Percentiles rank a stretch among this genome's conserved stretches.
Evolutionary conservation across 2,888 invertebrate genomes (phyloP).

Genomic region (Amaurobius ferox): DNA sequence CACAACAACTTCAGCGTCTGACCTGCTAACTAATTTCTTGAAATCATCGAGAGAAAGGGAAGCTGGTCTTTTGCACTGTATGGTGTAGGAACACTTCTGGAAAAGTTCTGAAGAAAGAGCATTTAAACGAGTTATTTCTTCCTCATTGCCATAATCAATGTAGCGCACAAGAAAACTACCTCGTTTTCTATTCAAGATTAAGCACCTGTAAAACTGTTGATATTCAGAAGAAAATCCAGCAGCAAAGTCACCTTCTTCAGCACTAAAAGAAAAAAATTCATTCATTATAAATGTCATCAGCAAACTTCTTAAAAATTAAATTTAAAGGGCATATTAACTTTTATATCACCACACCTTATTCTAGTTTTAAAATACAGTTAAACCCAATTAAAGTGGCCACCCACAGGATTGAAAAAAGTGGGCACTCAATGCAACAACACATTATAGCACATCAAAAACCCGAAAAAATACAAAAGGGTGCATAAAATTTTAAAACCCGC

Average conservation of each 20-base stretch:
- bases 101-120: not conserved
- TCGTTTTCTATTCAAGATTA: constrained; percentile 30
- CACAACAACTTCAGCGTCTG: not conserved
- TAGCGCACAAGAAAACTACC: constrained; percentile 40
- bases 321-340: too few relatives aligned
- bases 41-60: not conserved
- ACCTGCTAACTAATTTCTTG: not conserved
- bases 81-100: constrained; percentile 25
- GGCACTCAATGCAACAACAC: too few relatives aligned
- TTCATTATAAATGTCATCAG: too few relatives aligned
- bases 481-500: too few relatives aligned
- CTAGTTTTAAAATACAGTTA: too few relatives aligned
- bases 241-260: constrained; percentile 57
- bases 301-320: too few relatives aligned
- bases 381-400: too few relatives aligned
- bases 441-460: too few relatives aligned
- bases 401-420: too few relatives aligned
- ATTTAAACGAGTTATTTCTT: constrained; percentile 26
- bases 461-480: too few relatives aligned
- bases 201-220: constrained; percentile 26
- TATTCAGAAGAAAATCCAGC: constrained; percentile 35
- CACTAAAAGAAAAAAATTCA: constrained; percentile 27
- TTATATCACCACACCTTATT: too few relatives aligned
- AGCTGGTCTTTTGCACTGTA: constrained; percentile 28
- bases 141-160: constrained; percentile 60